Evolutionary conservation across 2,113 vertebrate genomes (phyloP), one percentile per base, ranked within the genome.

Genomic region (Dendrocopos noguchii): DNA sequence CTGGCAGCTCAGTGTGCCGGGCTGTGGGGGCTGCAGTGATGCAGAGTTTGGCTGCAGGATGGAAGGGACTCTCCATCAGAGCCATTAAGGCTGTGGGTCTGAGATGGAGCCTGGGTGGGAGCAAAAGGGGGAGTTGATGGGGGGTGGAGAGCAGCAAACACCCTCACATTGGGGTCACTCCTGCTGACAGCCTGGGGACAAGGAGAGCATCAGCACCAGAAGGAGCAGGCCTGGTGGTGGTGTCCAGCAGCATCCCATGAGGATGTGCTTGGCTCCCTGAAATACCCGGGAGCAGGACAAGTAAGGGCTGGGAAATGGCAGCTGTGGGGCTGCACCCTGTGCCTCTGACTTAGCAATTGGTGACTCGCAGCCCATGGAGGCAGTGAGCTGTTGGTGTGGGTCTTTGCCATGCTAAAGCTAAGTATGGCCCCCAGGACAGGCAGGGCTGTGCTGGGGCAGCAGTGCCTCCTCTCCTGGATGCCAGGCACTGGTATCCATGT

Each of bases 231-330:
- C 8, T 6, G 19, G 18, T 36, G 56, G 7, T 70, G 67, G 50
- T 57, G 50, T 57, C 17, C 56, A 34, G 56, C 24, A 70, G 34
- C 57, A 53, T 24, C 52, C 36, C 1, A 0, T 21, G 66, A 6
- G 4, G 21, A 15, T n/a, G 31, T 0, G 0, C 60, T 81, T 1
- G 0, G 27, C 22, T 74, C 34, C 56, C 34, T 2, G 0, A 1
- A 76, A 67, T 14, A 12, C 8, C 21, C 3, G 7, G 52, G 42
- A 70, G 15, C 4, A 2, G 57, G 34, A 29, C 34, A 12, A 50
- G 55, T 0, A 1, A 9, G 21, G 64, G 50, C 12, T 76, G n/a
- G 42, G 31, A 12, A 33, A 3, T 17, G 22, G 50, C 88, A 80
- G 79, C 64, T 53, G 25, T 16, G 22, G 50, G 80, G 82, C 79